These are phyloP conservation scores for Heterotis niloticus DNA, from an alignment of 2,113 vertebrate genomes.

Conservation along the genomic window DNA sequence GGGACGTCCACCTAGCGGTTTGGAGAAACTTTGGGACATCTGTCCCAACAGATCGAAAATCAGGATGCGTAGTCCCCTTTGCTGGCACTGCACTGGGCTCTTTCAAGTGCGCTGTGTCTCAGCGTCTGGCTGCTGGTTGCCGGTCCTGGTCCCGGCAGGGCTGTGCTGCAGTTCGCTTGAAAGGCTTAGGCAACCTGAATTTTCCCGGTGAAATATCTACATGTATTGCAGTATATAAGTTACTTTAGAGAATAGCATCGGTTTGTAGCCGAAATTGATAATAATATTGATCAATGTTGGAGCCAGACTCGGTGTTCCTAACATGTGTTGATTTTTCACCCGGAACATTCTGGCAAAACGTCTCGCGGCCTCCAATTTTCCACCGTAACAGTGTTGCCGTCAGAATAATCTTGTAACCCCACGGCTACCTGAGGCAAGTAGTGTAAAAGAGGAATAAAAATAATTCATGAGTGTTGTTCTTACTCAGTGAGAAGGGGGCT, in stretches of 20 bases:
- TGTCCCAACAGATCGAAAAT: conserved; percentile 69
- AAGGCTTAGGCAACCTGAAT: too few relatives aligned
- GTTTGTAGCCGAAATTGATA: too few relatives aligned
- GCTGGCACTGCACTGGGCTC: conserved; percentile 59
- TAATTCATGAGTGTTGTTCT: neutral
- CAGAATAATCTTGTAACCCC: conserved; percentile 60
- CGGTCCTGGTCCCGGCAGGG: too few relatives aligned
- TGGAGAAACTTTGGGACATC: conserved; percentile 63
- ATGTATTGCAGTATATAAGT: too few relatives aligned
- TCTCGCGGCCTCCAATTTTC: conserved; percentile 65
- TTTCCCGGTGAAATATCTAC: too few relatives aligned
- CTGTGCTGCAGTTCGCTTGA: too few relatives aligned
- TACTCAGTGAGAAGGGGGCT: neutral
- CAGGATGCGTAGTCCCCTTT: conserved; percentile 58
- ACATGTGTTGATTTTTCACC: conserved; percentile 38
- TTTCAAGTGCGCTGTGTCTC: conserved; percentile 58
- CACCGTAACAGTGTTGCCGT: conserved; percentile 63
- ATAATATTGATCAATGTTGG: neutral
- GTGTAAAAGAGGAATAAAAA: conserved; percentile 2
- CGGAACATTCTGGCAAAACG: conserved; percentile 55
- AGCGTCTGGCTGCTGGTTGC: neutral
- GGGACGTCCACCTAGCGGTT: conserved; percentile 62
- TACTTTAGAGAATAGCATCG: too few relatives aligned
- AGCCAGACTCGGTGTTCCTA: neutral
- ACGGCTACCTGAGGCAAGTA: conserved; percentile 7